Base-by-base conservation (phyloP, 2,113 vertebrate genomes). In the Pyxicephalus adspersus region DNA sequence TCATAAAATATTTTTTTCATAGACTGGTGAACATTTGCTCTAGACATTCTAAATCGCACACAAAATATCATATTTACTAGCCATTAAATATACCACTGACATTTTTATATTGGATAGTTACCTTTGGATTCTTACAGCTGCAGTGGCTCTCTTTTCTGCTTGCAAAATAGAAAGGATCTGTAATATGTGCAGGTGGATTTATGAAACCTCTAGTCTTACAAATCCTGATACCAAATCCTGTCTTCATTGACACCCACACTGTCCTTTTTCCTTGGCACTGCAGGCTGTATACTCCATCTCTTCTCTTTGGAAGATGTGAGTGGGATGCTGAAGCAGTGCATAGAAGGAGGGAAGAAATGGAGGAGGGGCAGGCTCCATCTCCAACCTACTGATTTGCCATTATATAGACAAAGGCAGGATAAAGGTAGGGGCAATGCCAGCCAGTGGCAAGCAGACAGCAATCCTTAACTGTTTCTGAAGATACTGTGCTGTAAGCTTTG, bases 251-350 rank as follows among this genome's bases (percentile, higher is more conserved):
- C 45, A 73, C 78, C 57, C 67, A 73, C 67, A 73, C 78, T 81
- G 78, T 68, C 78, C 68, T 81, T n/a, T 64, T 64, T 81, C 57
- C 28, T 52, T 73, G 78, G 67, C 68, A 81, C 67, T 81, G 78
- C 78, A 81, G 78, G 55, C 78, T 81, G 58, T 73, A 29, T 61
- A 73, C 58, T 73, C 67, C n/a, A 45, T 81, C 67, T 73, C 78
- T 73, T 50, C 45, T 81, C 78, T 64, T 34, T 80, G 58, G 57
- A 81, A 64, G 78, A 81, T 81, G 68, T 81, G 78, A 81, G 78
- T 81, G 78, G 78, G 78, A 81, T 81, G 78, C 78, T 73, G 78
- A 81, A 73, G 57, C 58, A 81, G 68, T 17, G 60, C 34, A 73
- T 57, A 68, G 67, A 63, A 68, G 78, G 68, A 34, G 77, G 57